Percentiles rank a stretch among this genome's conserved stretches.
Evolutionary conservation across 2,797 vertebrate genomes (phyloP).

Genomic region (Poeciliopsis presidionis): DNA sequence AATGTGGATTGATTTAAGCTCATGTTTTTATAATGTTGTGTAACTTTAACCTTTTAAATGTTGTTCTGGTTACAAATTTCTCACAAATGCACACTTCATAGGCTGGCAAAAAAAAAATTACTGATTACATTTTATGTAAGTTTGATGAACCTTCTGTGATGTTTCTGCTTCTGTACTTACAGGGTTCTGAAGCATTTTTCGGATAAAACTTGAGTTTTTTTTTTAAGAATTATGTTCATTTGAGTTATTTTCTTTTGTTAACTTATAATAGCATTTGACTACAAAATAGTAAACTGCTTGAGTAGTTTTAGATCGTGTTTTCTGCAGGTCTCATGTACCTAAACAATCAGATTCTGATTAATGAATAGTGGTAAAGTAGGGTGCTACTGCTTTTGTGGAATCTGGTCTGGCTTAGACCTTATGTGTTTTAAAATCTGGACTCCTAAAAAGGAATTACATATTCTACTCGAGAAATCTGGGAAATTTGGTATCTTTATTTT

Average conservation of each 20-base stretch:
- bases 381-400: neutral
- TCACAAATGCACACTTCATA: neutral
- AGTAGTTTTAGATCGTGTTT: neutral
- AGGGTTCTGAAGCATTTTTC: neutral
- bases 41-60: neutral
- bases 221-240: neutral
- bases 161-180: neutral
- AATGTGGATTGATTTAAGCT: neutral
- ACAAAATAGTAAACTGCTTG: neutral
- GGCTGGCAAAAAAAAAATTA: neutral
- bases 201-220: neutral
- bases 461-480: neutral
- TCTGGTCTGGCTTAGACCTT: neutral
- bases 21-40: neutral
- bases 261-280: neutral
- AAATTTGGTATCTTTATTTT: neutral
- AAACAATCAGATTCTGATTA: neutral
- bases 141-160: neutral
- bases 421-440: neutral
- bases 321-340: neutral
- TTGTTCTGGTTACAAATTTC: neutral
- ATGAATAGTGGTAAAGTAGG: neutral
- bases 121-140: neutral
- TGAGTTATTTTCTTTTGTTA: neutral
- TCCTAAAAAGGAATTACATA: neutral